Evolutionary conservation across 2,797 vertebrate genomes (phyloP), one percentile per base, ranked within the genome.

Genomic region (Nannoperca australis): DNA sequence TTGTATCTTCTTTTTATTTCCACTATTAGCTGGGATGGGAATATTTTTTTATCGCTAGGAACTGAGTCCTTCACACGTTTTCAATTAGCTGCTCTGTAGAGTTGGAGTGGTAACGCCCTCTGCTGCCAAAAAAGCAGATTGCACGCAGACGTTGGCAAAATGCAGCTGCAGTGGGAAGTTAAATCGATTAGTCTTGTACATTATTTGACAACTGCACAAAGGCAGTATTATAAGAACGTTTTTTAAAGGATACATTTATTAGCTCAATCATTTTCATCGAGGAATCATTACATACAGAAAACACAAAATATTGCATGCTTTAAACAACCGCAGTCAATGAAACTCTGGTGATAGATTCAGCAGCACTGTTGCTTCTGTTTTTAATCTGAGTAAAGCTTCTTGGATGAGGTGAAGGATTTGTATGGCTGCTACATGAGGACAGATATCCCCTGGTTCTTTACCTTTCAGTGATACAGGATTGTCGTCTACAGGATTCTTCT

Each of bases 91-190:
- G 70, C 32, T 14, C 53, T 63, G 32, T 9, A 36, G 47, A 20
- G 42, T 73, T 78, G 14, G 12, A 13, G 56, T 51, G n/a, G n/a
- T 62, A 60, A 82, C 32, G 67, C 89, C 91, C 91, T 87, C 94
- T 94, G 75, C 82, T 92, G 93, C 4, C 12, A 40, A 24, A 81
- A 49, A 61, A n/a, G 6, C 0, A 64, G 50, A 81, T 64, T 50
- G n/a, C 78, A 79, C 4, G 22, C 20, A 50, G 49, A 66, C 0
- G 58, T 40, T 1, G 10, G 0, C 49, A 61, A 15, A 45, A 7
- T 30, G 7, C 6, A 0, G 20, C 40, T 51, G 5, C 18, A 70
- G 61, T 40, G 24, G 47, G 51, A 55, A n/a, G 4, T 65, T 22
- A 9, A 17, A 60, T 69, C 0, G 0, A 65, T 70, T 30, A 13